Evolutionary conservation across 2,113 vertebrate species (phyloP).

Genomic region (Lota lota): DNA sequence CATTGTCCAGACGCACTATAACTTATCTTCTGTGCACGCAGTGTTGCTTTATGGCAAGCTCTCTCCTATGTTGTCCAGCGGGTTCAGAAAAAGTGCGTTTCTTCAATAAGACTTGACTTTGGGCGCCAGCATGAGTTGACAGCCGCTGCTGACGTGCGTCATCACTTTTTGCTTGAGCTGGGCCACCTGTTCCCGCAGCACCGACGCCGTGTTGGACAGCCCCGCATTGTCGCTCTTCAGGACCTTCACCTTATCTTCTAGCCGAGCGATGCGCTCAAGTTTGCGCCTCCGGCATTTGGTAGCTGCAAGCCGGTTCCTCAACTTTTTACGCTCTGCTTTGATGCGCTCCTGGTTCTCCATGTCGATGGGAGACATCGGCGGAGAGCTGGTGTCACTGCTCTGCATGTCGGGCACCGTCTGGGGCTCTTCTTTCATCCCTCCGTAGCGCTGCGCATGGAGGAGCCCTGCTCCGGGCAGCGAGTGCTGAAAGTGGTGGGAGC

Average conservation of each 20-base stretch:
- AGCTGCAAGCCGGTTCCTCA: slow-evolving; percentile 88
- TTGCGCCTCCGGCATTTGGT: slow-evolving; percentile 91
- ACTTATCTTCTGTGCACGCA: slow-evolving; percentile 49
- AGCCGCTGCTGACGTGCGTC: slow-evolving; percentile 89
- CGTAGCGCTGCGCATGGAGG: slow-evolving; percentile 65
- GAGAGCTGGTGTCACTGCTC: slow-evolving; percentile 78
- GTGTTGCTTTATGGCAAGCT: slow-evolving; percentile 7
- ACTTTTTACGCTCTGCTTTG: slow-evolving; percentile 87
- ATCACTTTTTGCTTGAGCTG: slow-evolving; percentile 91
- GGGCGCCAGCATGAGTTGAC: slow-evolving; percentile 85
- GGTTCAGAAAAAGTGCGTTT: slow-evolving; percentile 47
- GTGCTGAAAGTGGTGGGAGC: slow-evolving; percentile 73
- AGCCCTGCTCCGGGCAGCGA: slow-evolving; percentile 39
- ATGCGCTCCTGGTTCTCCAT: slow-evolving; percentile 89
- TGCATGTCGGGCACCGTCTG: slow-evolving; percentile 86
- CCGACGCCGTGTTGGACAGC: slow-evolving; percentile 81
- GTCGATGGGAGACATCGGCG: slow-evolving; percentile 87
- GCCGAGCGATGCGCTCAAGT: slow-evolving; percentile 87
- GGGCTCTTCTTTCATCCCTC: slow-evolving; percentile 83
- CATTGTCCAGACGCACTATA: slow-evolving; percentile 28
- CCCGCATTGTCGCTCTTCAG: slow-evolving; percentile 89
- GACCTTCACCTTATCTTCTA: slow-evolving; percentile 90
- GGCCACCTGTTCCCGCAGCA: slow-evolving; percentile 88
- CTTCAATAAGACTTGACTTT: slow-evolving; percentile 81
- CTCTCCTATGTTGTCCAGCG: slow-evolving; percentile 64